These are phyloP conservation scores for Planococcus citri DNA, from an alignment of 1,140 invertebrate species.

Conservation along the genomic window DNA sequence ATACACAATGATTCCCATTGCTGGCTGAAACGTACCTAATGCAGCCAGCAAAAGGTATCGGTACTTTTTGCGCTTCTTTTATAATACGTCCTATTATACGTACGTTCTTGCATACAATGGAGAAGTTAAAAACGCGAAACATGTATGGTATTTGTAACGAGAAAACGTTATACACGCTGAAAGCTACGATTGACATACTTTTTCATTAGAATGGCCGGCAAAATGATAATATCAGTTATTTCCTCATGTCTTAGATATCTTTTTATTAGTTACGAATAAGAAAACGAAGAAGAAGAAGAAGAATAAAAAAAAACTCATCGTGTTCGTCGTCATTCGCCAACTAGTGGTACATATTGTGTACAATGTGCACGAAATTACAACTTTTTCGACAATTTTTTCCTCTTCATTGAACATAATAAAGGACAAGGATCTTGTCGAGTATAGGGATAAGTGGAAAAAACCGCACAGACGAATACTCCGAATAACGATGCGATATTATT, in stretches of 20 bases:
- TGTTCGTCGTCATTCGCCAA: not conserved
- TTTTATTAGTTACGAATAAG: not conserved
- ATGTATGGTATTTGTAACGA: not conserved
- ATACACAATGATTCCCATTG: not conserved
- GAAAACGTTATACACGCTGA: not conserved
- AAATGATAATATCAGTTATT: conserved; percentile 8
- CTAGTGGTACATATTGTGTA: no score
- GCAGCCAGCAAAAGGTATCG: not conserved
- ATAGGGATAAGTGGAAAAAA: no score
- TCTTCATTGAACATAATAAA: no score
- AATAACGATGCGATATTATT: no score
- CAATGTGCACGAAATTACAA: not conserved
- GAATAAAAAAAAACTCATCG: no score
- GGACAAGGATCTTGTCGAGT: no score
- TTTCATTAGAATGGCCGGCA: not conserved
- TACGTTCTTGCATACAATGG: no score
- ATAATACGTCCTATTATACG: no score
- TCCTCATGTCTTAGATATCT: not conserved
- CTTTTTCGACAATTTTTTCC: not conserved
- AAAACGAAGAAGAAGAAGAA: no score
- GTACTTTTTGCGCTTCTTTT: not conserved
- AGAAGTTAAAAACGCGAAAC: not conserved
- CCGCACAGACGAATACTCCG: no score
- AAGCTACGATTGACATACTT: not conserved
- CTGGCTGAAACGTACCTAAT: no score